A percentile compares a stretch with the other conserved stretches of the same genome.
Evolutionary conservation across 2,113 vertebrate species (phyloP).

Genomic region (Isichthys henryi): DNA sequence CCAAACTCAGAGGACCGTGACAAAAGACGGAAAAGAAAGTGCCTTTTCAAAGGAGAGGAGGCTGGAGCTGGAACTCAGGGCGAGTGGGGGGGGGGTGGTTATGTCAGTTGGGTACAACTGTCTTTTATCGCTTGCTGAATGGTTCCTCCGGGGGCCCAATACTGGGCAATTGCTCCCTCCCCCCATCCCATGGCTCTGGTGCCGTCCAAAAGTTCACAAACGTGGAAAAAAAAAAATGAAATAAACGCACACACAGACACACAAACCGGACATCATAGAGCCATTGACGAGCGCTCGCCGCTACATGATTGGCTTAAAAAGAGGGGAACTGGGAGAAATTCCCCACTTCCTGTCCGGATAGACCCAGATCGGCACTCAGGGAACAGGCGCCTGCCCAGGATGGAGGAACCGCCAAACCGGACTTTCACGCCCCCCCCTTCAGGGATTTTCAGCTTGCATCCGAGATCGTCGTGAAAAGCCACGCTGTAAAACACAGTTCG

Average conservation of each 20-base stretch:
- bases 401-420: neutral
- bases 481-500: neutral
- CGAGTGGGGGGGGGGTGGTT: slow-evolving; percentile 28
- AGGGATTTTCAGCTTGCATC: neutral
- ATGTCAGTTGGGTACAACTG: slow-evolving; percentile 43
- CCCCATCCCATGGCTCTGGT: neutral
- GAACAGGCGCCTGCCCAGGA: neutral
- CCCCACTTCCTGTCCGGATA: neutral
- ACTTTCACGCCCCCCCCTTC: neutral
- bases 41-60: slow-evolving; percentile 53
- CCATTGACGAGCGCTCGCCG: neutral
- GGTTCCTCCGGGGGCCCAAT: slow-evolving; percentile 30
- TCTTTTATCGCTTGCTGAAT: slow-evolving; percentile 34
- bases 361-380: neutral
- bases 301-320: neutral
- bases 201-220: neutral
- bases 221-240: neutral
- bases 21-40: slow-evolving; percentile 55
- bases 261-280: neutral
- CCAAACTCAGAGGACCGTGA: slow-evolving; percentile 42
- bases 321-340: neutral
- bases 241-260: neutral
- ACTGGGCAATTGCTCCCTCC: neutral
- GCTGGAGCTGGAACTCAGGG: slow-evolving; percentile 42
- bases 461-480: neutral